These are phyloP conservation scores for Cryptosula pallasiana DNA, from an alignment of 2,888 invertebrate species.

Conservation along the genomic window DNA sequence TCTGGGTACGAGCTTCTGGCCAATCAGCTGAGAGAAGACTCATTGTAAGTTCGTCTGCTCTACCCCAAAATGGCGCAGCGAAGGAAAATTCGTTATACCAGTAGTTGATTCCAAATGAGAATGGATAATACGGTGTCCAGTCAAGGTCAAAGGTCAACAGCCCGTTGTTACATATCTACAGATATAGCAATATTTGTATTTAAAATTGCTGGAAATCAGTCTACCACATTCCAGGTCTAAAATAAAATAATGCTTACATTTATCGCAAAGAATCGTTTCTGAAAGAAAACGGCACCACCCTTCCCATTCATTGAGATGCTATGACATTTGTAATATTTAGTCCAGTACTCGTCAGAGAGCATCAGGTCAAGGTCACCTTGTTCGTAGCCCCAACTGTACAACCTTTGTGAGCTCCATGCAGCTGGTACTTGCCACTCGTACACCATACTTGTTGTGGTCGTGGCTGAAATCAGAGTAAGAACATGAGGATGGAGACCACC, in stretches of 20 bases:
- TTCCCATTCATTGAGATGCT: neutral
- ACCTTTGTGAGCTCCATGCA: neutral
- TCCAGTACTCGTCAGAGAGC: neutral
- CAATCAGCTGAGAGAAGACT: conserved; percentile 2
- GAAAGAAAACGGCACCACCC: neutral
- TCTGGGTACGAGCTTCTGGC: neutral
- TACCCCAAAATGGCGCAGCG: neutral
- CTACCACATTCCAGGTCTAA: neutral
- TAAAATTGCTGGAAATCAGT: no score
- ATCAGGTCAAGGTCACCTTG: neutral
- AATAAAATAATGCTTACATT: neutral
- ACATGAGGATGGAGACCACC: no score
- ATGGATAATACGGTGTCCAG: conserved; percentile 2
- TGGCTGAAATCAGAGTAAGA: no score
- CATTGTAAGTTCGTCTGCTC: conserved; percentile 5
- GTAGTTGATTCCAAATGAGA: neutral
- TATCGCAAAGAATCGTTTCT: neutral
- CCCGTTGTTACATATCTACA: conserved; percentile 4
- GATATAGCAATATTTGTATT: no score
- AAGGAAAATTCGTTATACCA: neutral
- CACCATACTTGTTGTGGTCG: neutral
- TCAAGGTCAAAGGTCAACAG: neutral
- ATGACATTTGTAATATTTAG: neutral
- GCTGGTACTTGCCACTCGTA: neutral
- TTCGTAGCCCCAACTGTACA: neutral